Evolutionary conservation across 2,797 vertebrate species (phyloP).

Genomic region (Prionace glauca): DNA sequence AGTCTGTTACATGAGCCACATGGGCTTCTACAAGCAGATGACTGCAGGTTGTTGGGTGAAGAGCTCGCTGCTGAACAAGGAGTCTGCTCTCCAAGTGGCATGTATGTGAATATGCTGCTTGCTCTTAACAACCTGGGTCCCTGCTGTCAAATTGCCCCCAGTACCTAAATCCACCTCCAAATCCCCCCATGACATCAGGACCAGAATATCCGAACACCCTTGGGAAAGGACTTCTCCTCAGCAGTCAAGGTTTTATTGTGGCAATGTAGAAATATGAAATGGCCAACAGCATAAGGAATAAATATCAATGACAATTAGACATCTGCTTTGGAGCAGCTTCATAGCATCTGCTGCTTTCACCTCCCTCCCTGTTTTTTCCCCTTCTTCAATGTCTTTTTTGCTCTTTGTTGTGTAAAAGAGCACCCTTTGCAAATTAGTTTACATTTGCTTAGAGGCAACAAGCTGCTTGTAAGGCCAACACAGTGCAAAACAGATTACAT

Average conservation of each 20-base stretch:
- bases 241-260: constrained; percentile 49
- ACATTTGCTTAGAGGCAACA: background rate
- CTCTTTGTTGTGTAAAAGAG: background rate
- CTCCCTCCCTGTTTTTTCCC: background rate
- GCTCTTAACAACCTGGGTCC: constrained; percentile 47
- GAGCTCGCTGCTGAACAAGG: constrained; percentile 86
- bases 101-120: constrained; percentile 83
- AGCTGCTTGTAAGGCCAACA: background rate
- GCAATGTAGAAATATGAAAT: constrained; percentile 73
- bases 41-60: constrained; percentile 95
- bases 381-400: background rate
- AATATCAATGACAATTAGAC: constrained; percentile 68
- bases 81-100: constrained; percentile 95
- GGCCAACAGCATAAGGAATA: constrained; percentile 76
- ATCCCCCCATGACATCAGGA: background rate
- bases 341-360: constrained; percentile 49
- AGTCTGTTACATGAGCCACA: constrained; percentile 92
- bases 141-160: background rate
- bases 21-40: constrained; percentile 92
- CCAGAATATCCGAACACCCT: rapidly evolving
- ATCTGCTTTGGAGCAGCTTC: constrained; percentile 71
- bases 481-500: background rate
- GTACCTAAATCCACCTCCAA: background rate
- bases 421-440: background rate
- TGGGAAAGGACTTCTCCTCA: rapidly evolving